phyloP scores from a whole-genome alignment of 2,113 vertebrate species.

The Lepisosteus osseus region DNA sequence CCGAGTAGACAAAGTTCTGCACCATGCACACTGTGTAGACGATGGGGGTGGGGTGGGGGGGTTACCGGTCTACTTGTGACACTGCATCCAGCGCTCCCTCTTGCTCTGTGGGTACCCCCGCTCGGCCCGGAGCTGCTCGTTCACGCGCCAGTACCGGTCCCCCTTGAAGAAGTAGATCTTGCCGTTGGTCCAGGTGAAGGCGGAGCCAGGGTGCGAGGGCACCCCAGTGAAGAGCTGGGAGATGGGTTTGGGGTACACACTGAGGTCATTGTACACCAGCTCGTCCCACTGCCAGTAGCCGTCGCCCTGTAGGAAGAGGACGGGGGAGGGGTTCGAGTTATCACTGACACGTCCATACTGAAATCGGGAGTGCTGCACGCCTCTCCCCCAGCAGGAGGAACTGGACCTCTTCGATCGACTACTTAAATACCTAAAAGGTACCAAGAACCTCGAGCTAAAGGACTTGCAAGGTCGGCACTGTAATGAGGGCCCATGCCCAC shows the following conservation, averaged over 20 bases:
- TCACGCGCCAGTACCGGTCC: constrained; percentile 76
- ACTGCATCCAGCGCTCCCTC: constrained; percentile 75
- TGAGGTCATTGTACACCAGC: constrained; percentile 58
- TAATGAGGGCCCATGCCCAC: too few relatives aligned
- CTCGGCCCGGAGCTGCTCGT: constrained; percentile 62
- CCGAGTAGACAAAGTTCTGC: too few relatives aligned
- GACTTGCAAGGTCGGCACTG: too few relatives aligned
- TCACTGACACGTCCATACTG: too few relatives aligned
- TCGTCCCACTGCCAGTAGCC: constrained; percentile 83
- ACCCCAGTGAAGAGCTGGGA: constrained; percentile 67
- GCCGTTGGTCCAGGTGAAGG: constrained; percentile 76
- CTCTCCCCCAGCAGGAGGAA: too few relatives aligned
- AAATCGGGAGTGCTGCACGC: too few relatives aligned
- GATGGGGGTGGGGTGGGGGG: too few relatives aligned
- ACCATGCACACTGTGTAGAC: too few relatives aligned
- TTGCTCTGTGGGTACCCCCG: constrained; percentile 73
- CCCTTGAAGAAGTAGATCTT: constrained; percentile 80
- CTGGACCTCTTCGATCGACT: too few relatives aligned
- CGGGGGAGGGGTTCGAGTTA: not conserved
- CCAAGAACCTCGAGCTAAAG: too few relatives aligned
- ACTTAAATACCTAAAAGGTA: too few relatives aligned
- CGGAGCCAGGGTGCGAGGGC: constrained; percentile 65
- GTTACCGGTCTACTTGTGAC: constrained; percentile 39
- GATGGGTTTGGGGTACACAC: constrained; percentile 70
- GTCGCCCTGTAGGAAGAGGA: constrained; percentile 38